These are phyloP conservation scores for Leptonema lineaticorne DNA, from an alignment of 1,140 invertebrate genomes.

Conservation along the genomic window DNA sequence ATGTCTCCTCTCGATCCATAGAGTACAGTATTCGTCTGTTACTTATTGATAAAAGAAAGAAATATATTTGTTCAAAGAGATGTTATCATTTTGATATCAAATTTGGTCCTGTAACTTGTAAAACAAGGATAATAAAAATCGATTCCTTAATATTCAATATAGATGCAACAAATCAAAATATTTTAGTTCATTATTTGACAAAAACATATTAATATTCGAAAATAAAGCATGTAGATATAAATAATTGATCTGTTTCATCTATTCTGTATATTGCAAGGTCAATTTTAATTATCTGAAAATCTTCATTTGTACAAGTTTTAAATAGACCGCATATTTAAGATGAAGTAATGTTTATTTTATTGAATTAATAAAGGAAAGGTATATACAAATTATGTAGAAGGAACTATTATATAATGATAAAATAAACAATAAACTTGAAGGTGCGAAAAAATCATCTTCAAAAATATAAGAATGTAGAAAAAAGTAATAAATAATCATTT, in stretches of 20 bases:
- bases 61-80: background rate
- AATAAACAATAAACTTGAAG: background rate
- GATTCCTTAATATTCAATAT: background rate
- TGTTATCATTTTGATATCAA: background rate
- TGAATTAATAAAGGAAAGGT: too few species aligned
- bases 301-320: too few species aligned
- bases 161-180: background rate
- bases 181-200: too few species aligned
- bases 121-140: background rate
- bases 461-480: background rate
- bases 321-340: too few species aligned
- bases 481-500: background rate
- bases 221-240: too few species aligned
- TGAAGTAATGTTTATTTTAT: too few species aligned
- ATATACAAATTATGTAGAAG: too few species aligned
- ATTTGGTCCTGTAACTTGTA: background rate
- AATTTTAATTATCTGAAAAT: too few species aligned
- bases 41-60: background rate
- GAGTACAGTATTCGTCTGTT: background rate
- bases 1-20: conserved; percentile 4
- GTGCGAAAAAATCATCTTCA: background rate
- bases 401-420: background rate
- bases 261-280: too few species aligned
- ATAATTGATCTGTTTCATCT: too few species aligned
- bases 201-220: too few species aligned